Evolutionary conservation across 1,140 invertebrate genomes (phyloP).

Genomic region (Cryptotermes secundus): DNA sequence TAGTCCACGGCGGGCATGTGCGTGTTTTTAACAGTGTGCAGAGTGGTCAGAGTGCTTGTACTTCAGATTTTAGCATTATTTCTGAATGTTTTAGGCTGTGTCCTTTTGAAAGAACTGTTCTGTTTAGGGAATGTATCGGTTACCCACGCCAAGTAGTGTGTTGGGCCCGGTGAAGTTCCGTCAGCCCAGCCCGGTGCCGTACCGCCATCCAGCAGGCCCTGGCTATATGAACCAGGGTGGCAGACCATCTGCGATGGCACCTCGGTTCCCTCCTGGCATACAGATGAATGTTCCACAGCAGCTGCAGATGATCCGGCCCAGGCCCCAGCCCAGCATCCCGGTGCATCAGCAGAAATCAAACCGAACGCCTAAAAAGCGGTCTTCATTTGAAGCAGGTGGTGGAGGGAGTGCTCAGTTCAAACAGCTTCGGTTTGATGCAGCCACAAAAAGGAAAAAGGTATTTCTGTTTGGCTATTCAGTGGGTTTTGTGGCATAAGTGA

Average conservation of each 20-base stretch:
- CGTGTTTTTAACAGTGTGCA: no score
- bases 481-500: no score
- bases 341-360: neutral
- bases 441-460: constrained; percentile 28
- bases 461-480: neutral
- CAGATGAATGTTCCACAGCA: neutral
- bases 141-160: neutral
- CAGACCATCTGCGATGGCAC: neutral
- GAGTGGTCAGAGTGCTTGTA: no score
- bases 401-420: neutral
- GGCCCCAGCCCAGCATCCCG: neutral
- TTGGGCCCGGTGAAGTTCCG: neutral
- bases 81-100: no score
- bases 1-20: no score
- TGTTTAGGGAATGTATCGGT: neutral
- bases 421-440: constrained; percentile 19
- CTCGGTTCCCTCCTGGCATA: neutral
- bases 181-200: neutral
- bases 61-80: no score
- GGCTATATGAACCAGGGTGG: neutral
- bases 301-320: neutral
- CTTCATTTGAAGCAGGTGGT: neutral
- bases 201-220: neutral
- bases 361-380: constrained; percentile 21
- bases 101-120: no score